These are phyloP conservation scores for Clarias platycephalus DNA, from an alignment of 2,797 vertebrate genomes.

Conservation along the genomic window DNA sequence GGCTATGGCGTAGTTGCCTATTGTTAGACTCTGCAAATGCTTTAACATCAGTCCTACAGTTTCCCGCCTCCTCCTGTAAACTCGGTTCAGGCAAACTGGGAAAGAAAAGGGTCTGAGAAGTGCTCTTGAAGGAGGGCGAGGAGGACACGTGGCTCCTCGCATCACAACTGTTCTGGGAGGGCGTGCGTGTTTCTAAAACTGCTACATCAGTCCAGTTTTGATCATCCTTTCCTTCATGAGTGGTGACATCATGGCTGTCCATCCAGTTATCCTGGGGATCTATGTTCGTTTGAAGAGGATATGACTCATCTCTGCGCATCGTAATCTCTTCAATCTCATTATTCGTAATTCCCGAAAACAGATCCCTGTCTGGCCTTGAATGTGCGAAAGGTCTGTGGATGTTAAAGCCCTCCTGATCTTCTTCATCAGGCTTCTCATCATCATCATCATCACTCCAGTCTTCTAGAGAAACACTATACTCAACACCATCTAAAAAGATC, in stretches of 20 bases:
- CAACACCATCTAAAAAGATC: constrained; percentile 6
- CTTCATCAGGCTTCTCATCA: constrained; percentile 47
- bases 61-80: constrained; percentile 45
- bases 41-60: constrained; percentile 58
- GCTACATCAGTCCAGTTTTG: background rate
- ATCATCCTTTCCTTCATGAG: background rate
- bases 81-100: constrained; percentile 51
- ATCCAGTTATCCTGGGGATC: background rate
- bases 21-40: constrained; percentile 59
- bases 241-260: background rate
- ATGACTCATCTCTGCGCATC: constrained; percentile 8
- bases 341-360: constrained; percentile 54
- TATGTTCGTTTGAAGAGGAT: background rate
- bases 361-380: constrained; percentile 43
- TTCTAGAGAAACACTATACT: constrained; percentile 38
- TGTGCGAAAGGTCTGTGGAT: constrained; percentile 34
- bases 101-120: constrained; percentile 29
- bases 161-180: constrained; percentile 27
- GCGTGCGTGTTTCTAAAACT: constrained; percentile 14
- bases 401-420: constrained; percentile 36
- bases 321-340: constrained; percentile 57
- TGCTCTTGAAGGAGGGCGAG: background rate
- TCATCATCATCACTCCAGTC: constrained; percentile 36
- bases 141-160: constrained; percentile 8
- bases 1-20: constrained; percentile 35